Conservation (phyloP, 1,140 invertebrate genomes). For the Gonatopus flavifemur region DNA sequence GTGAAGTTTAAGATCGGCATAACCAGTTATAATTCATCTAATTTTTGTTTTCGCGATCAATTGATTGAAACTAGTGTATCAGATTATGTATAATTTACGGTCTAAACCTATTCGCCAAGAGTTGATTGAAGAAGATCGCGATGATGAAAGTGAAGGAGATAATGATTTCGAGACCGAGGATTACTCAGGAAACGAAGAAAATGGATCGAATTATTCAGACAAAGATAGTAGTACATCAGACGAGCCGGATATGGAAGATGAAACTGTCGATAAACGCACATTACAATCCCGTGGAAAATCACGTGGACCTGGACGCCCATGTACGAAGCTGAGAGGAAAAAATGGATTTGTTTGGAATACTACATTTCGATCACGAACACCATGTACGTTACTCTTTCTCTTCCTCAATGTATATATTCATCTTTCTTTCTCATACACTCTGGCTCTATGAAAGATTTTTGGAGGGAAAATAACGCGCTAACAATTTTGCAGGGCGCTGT, state of each 20-base stretch:
- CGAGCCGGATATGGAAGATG: slow-evolving; percentile 1
- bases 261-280: neutral
- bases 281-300: neutral
- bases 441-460: too few species aligned
- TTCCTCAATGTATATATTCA: too few species aligned
- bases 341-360: slow-evolving; percentile 1
- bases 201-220: neutral
- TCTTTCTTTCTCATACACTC: too few species aligned
- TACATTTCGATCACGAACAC: neutral
- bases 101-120: neutral
- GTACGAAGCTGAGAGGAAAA: slow-evolving; percentile 1
- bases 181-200: neutral
- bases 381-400: too few species aligned
- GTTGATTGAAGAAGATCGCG: slow-evolving; percentile 29
- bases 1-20: too few species aligned
- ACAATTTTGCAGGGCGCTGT: too few species aligned
- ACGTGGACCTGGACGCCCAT: slow-evolving; percentile 1
- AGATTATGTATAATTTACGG: neutral
- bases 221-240: too few species aligned
- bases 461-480: too few species aligned
- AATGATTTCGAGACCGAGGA: neutral
- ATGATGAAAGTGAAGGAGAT: slow-evolving; percentile 18
- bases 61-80: too few species aligned
- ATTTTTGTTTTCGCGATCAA: too few species aligned
- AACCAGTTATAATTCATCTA: too few species aligned